A percentile compares a stretch with the other conserved stretches of the same genome.
phyloP scores from a whole-genome alignment of 2,797 vertebrate species.

The Chaenodraco wilsoni region DNA sequence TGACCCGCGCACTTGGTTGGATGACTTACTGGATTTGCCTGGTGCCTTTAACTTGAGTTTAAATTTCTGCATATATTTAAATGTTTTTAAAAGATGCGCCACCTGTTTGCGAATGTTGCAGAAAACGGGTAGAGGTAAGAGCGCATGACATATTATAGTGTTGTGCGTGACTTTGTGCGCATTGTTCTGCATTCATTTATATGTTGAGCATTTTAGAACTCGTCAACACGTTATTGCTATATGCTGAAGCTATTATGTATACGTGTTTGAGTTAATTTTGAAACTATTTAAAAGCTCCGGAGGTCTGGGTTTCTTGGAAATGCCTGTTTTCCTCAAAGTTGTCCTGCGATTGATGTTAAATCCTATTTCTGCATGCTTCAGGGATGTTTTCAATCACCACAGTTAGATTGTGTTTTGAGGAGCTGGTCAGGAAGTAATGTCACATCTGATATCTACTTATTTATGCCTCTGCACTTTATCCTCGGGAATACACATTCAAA shows the following conservation, averaged over 20 bases:
- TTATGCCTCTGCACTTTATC: conserved; percentile 52
- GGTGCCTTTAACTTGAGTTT: conserved; percentile 34
- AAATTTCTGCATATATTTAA: conserved; percentile 20
- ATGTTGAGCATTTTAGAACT: background rate
- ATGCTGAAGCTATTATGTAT: background rate
- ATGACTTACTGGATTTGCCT: conserved; percentile 36
- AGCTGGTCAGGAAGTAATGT: conserved; percentile 59
- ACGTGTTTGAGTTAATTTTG: background rate
- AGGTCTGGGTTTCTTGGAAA: background rate
- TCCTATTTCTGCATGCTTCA: background rate
- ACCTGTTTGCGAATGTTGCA: conserved; percentile 84
- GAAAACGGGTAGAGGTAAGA: conserved; percentile 81
- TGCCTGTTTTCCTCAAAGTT: background rate
- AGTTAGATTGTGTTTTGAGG: conserved; percentile 13
- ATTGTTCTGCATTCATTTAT: background rate
- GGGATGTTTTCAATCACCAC: background rate
- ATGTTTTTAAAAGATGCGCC: conserved; percentile 81
- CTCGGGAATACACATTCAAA: conserved; percentile 30
- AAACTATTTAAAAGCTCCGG: background rate
- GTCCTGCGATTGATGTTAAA: background rate
- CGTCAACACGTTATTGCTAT: background rate
- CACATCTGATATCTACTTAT: conserved; percentile 40
- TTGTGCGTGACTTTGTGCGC: background rate
- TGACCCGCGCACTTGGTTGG: conserved; percentile 34
- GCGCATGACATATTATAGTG: background rate